These are phyloP conservation scores for Myotis brandtii DNA, from an alignment of 2,113 vertebrate species.

Conservation along the genomic window DNA sequence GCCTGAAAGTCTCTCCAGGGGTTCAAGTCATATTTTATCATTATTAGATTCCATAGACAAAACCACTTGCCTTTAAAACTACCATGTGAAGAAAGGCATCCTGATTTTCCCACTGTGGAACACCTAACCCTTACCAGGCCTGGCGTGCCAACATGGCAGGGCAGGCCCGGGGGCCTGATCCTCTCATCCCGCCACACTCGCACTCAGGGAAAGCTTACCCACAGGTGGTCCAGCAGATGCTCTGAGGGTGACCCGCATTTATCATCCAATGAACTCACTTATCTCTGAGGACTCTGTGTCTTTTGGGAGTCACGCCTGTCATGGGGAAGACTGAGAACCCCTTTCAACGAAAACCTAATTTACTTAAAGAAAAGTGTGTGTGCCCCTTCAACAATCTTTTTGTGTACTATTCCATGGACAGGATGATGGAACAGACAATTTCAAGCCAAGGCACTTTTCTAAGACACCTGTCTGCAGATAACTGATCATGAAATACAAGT, in stretches of 20 bases:
- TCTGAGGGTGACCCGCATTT: background rate
- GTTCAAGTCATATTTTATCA: background rate
- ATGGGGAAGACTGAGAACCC: slow-evolving; percentile 54
- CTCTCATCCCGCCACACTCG: background rate
- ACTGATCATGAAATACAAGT: slow-evolving; percentile 75
- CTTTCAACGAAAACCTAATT: slow-evolving; percentile 73
- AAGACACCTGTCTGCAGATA: slow-evolving; percentile 78
- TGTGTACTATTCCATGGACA: slow-evolving; percentile 71
- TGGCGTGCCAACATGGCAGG: fast-evolving
- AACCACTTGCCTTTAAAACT: background rate
- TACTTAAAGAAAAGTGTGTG: slow-evolving; percentile 70
- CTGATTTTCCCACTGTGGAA: fast-evolving
- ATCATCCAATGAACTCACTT: slow-evolving; percentile 1
- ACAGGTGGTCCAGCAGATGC: background rate
- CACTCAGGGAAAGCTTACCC: background rate
- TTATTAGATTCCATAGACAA: background rate
- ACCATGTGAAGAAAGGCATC: background rate
- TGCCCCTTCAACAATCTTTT: slow-evolving; percentile 54
- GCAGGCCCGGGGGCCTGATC: fast-evolving
- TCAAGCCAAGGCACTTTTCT: slow-evolving; percentile 68
- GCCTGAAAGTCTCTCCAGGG: background rate
- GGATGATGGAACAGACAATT: slow-evolving; percentile 78
- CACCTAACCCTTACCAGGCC: background rate
- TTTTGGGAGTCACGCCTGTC: slow-evolving; percentile 65
- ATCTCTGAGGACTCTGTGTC: slow-evolving; percentile 57